Evolutionary conservation across 2,888 invertebrate species (phyloP), one percentile per base, ranked within the genome.

Genomic region (Lamellibrachia columna): DNA sequence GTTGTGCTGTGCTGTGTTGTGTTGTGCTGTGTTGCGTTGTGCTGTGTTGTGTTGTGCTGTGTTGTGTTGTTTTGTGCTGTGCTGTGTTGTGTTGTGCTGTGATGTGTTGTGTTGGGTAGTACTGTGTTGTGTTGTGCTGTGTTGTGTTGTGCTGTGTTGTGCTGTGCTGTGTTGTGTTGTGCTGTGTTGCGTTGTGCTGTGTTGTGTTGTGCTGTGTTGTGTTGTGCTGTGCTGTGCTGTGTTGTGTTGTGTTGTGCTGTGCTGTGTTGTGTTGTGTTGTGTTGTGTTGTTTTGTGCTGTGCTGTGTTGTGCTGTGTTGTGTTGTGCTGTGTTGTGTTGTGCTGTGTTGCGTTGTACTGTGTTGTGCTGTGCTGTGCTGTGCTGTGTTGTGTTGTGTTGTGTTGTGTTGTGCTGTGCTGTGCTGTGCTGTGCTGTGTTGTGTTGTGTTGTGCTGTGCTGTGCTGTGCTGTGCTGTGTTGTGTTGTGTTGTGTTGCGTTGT

Each of bases 401-500:
- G 91, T 91, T 40, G 91, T 91, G 53, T 91, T 40, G 91, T 91
- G 4, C 9, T 40, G 91, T 91, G 91, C 2, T 40, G 91, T 91
- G 91, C 2, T 40, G 91, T 91, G 91, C 1, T 40, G 91, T 91
- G 91, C 1, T 40, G 91, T 91, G 91, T 3, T 40, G 91, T 91
- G 4, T 3, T 40, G 4, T 91, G 91, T 3, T 40, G 91, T 91
- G 91, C 2, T 40, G 91, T 91, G 91, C 2, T 40, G 91, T 91
- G 91, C 2, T 40, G 91, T 91, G 91, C 1, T 40, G 91, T 53
- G 4, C 1, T 40, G 91, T 91, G 91, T 3, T 40, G 91, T 91
- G 91, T 91, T 40, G 91, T 91, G 91, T 91, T 40, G 91, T 91
- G 91, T 40, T 40, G 91, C 28, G 91, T 91, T 40, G 91, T 91